These are phyloP conservation scores for Triops longicaudatus DNA, from an alignment of 1,140 invertebrate species.

Conservation along the genomic window DNA sequence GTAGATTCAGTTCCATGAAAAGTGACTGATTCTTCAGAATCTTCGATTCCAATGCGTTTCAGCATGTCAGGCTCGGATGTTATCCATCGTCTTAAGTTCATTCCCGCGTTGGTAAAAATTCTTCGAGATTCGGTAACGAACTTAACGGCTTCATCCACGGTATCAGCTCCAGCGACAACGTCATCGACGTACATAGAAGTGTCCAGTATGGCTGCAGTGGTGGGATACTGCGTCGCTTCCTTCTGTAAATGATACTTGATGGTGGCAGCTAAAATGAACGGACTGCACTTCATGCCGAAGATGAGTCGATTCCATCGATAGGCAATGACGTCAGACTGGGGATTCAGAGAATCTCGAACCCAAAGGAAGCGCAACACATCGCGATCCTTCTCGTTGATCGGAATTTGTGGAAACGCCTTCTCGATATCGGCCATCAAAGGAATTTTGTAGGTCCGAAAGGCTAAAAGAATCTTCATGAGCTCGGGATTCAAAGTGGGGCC, in stretches of 20 bases:
- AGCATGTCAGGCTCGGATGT: conserved; percentile 32
- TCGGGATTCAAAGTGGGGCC: conserved; percentile 35
- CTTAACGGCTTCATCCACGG: conserved; percentile 29
- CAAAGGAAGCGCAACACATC: conserved; percentile 29
- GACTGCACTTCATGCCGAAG: conserved; percentile 37
- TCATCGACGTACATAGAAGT: conserved; percentile 31
- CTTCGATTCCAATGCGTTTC: conserved; percentile 24
- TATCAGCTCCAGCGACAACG: conserved; percentile 27
- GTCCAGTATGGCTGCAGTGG: conserved; percentile 26
- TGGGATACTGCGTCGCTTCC: not conserved
- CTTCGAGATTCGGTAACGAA: conserved; percentile 30
- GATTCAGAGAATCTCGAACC: conserved; percentile 23
- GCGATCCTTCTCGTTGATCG: conserved; percentile 33
- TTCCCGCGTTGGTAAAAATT: conserved; percentile 31
- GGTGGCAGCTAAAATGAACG: conserved; percentile 36
- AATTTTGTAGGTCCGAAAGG: conserved; percentile 37
- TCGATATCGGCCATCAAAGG: conserved; percentile 40
- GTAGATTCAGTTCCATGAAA: conserved; percentile 19
- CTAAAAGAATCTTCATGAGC: conserved; percentile 37
- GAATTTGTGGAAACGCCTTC: conserved; percentile 41
- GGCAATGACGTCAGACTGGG: not conserved
- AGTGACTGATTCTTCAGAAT: conserved; percentile 27
- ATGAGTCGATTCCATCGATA: conserved; percentile 32
- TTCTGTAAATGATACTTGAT: conserved; percentile 23
- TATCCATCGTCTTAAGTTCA: conserved; percentile 35